Base-by-base conservation (phyloP, 2,113 vertebrate genomes). In the Thunnus thynnus region DNA sequence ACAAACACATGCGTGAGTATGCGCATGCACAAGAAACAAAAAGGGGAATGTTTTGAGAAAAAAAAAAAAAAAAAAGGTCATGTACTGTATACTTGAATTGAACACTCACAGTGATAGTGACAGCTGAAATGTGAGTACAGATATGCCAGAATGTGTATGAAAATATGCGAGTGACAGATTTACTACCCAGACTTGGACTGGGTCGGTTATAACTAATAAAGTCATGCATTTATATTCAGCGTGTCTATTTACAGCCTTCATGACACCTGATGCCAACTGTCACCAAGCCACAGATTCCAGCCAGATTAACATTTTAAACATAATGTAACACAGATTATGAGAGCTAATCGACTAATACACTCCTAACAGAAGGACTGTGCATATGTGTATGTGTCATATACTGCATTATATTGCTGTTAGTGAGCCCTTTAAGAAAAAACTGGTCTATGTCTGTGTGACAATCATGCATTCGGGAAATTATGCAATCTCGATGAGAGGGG, bases 191-290 rank as follows among this genome's bases (percentile, higher is more conserved):
- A 75, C 50, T 76, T 68, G 71, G 70, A 74, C 54, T 36, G 10
- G 5, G 54, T 9, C 58, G 25, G n/a, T 62, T 41, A 76, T 69
- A 50, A 76, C 74, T 27, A 84, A 60, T 67, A 69, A 67, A 78
- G 62, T 44, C 60, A 61, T 79, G 50, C 56, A 22, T 47, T 56
- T 9, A 20, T 67, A 27, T n/a, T 76, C 62, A 7, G 22, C 18
- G 48, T 30, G 46, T 76, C 67, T 70, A 61, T 81, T 76, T 57
- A n/a, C 55, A 79, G 86, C 69, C 72, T 25, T 62, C 2, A 3
- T 82, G 80, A 80, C 62, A 76, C 27, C 86, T 71, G 81, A 78
- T 65, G 82, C 79, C 84, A 83, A 70, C 77, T 74, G 81, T 75
- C 79, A 72, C 55, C 54, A 56, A 75, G 65, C 66, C 54, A 61